Percentiles rank a stretch among this genome's conserved stretches.
These are phyloP conservation scores for Ranitomeya variabilis DNA, from an alignment of 2,113 vertebrate species.

Conservation along the genomic window DNA sequence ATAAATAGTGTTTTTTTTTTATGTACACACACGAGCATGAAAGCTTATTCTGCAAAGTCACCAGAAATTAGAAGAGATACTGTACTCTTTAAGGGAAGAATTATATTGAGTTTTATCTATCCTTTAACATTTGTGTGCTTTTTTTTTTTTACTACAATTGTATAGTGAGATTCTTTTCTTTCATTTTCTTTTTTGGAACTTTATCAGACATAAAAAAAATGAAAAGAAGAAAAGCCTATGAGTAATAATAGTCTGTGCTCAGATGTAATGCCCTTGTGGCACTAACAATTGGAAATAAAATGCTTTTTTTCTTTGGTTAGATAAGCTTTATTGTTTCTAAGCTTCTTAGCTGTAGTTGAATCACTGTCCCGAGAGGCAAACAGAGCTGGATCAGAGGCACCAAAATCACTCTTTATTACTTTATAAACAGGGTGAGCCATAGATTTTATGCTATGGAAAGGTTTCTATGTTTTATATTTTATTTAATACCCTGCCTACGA, in stretches of 20 bases:
- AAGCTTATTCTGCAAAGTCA: too few species aligned
- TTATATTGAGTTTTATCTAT: not conserved
- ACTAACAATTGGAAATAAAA: constrained; percentile 58
- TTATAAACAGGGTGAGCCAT: not conserved
- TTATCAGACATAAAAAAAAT: not conserved
- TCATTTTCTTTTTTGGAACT: not conserved
- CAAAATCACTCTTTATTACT: constrained; percentile 55
- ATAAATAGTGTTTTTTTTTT: too few species aligned
- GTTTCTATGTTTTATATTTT: not conserved
- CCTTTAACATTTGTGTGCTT: not conserved
- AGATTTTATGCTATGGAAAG: not conserved
- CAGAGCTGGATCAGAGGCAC: constrained; percentile 60
- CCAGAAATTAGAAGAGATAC: too few species aligned
- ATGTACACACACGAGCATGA: too few species aligned
- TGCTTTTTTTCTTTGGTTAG: constrained; percentile 54
- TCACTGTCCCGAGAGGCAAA: constrained; percentile 38
- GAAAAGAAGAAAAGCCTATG: not conserved
- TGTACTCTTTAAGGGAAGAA: not conserved
- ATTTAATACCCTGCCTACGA: not conserved
- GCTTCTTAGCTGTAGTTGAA: constrained; percentile 57
- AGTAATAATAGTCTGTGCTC: not conserved
- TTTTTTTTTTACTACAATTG: not conserved
- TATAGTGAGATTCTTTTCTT: not conserved
- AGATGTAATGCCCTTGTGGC: constrained; percentile 55
- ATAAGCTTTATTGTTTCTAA: constrained; percentile 63